A percentile compares a stretch with the other conserved stretches of the same genome.
Evolutionary conservation across 1,140 invertebrate species (phyloP).

Genomic region (Tetragnatha versicolor): DNA sequence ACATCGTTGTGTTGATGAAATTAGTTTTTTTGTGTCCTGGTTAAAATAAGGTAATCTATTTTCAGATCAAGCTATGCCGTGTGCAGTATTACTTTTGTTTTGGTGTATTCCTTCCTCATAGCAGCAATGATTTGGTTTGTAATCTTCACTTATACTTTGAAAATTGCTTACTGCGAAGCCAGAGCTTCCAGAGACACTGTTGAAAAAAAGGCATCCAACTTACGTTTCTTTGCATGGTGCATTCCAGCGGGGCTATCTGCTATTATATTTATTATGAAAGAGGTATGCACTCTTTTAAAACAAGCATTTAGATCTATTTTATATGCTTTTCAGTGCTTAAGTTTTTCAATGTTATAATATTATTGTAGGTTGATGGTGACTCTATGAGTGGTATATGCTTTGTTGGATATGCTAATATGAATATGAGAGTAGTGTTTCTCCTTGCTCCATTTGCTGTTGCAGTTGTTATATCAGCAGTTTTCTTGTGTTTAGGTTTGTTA

Average conservation of each 20-base stretch:
- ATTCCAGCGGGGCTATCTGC: slow-evolving; percentile 89
- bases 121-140: slow-evolving; percentile 96
- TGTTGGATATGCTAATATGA: slow-evolving; percentile 80
- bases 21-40: neutral
- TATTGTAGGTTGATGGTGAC: slow-evolving; percentile 88
- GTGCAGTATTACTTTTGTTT: slow-evolving; percentile 91
- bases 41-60: too few species aligned
- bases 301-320: neutral
- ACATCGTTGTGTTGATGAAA: neutral
- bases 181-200: slow-evolving; percentile 79
- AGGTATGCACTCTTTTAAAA: slow-evolving; percentile 57
- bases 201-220: slow-evolving; percentile 88
- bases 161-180: slow-evolving; percentile 83
- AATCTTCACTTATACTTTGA: slow-evolving; percentile 92
- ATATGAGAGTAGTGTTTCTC: slow-evolving; percentile 77
- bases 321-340: neutral
- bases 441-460: slow-evolving; percentile 78
- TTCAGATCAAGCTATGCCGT: slow-evolving; percentile 74
- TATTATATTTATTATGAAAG: slow-evolving; percentile 83
- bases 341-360: slow-evolving; percentile 72
- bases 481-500: slow-evolving; percentile 64
- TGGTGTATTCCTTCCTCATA: slow-evolving; percentile 95
- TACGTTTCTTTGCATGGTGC: slow-evolving; percentile 95
- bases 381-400: slow-evolving; percentile 94
- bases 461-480: slow-evolving; percentile 78